Evolutionary conservation across 2,797 vertebrate species (phyloP), one percentile per base, ranked within the genome.

Genomic region (Uromys caudimaculatus): DNA sequence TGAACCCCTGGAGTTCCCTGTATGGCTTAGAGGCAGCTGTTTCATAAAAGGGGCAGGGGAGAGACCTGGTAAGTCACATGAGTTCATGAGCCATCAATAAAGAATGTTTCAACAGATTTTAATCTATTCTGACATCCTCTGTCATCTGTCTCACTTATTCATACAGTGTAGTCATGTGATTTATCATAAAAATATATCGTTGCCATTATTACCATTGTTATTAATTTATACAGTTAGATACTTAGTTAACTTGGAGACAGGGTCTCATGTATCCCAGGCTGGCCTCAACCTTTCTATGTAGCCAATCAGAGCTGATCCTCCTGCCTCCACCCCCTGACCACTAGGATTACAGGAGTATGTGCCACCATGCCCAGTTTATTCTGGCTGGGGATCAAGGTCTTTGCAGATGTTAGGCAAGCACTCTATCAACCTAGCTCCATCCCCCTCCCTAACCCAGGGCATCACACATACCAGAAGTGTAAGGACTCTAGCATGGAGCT

Each of bases 1-100:
- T 17, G 24, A 69, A n/a, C 32, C 47, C 60, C 62, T 52, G 1
- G 3, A 24, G 62, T 50, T 73, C 50, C 67, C 50, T 38, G 50
- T 67, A 6, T 54, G n/a, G 6, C 16, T 41, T 56, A 14, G 35
- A 73, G 50, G 67, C 24, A 56, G 44, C 19, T 88, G n/a, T n/a
- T 41, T 17, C 69, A 58, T 10, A 2, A 4, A 44, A 75, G 12
- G 12, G 3, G n/a, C 8, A 14, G 0, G 21, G 7, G 1, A 52
- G 27, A 11, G n/a, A 19, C 69, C 27, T 35, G 38, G 27, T 35
- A 75, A 75, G 38, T 58, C 54, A 32, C 3, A 14, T 58, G n/a
- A 58, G 27, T 89, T 23, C 27, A 32, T 44, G n/a, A 75, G 27
- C 86, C 23, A 58, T 71, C 29, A 75, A 58, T n/a, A 75, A 11